phyloP scores from a whole-genome alignment of 2,888 invertebrate species.

The Chydorus sphaericus region DNA sequence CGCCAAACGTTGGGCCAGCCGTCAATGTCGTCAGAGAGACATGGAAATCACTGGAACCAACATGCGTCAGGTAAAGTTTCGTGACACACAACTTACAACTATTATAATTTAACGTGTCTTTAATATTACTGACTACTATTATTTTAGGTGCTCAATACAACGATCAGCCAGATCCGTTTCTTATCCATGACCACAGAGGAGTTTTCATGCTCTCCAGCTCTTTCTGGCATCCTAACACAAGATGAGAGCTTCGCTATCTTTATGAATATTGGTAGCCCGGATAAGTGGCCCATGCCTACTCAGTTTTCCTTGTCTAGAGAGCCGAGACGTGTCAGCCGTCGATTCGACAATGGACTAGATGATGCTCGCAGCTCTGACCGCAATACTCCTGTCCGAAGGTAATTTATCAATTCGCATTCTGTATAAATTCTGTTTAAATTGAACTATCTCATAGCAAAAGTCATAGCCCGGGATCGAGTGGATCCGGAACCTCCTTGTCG shows the following conservation, averaged over 20 bases:
- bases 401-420: too few species aligned
- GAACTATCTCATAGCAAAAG: too few species aligned
- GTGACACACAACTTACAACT: too few species aligned
- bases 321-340: too few species aligned
- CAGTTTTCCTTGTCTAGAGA: neutral
- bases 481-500: too few species aligned
- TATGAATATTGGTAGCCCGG: constrained; percentile 63
- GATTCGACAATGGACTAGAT: too few species aligned
- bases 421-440: too few species aligned
- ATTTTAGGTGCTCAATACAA: constrained; percentile 25
- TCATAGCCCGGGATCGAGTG: too few species aligned
- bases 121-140: too few species aligned
- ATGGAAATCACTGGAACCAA: constrained; percentile 18
- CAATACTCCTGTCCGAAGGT: too few species aligned
- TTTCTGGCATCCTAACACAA: constrained; percentile 52
- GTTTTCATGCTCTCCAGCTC: constrained; percentile 67
- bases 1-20: constrained; percentile 46
- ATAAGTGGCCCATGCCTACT: constrained; percentile 22
- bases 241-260: constrained; percentile 64
- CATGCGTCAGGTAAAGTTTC: constrained; percentile 17
- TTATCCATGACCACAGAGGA: constrained; percentile 62
- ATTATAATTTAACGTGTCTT: too few species aligned
- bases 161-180: constrained; percentile 61
- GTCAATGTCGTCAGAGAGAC: constrained; percentile 38
- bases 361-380: too few species aligned